Conservation (phyloP, 2,797 vertebrate species). For the Labeo calbasu region DNA sequence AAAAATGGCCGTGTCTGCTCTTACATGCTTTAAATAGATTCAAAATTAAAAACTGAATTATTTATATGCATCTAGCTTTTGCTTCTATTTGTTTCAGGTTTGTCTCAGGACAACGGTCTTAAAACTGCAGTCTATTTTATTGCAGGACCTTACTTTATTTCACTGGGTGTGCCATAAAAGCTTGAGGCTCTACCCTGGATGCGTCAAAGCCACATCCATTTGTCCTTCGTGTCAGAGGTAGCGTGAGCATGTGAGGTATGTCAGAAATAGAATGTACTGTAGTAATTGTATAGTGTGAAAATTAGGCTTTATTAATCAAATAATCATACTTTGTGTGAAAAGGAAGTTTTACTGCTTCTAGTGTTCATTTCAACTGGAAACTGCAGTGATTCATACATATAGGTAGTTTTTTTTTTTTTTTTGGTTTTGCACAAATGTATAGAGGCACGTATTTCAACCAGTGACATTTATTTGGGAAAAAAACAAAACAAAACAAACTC, state of each 20-base stretch:
- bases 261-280: not conserved
- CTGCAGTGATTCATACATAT: too few species aligned
- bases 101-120: not conserved
- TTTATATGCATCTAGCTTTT: not conserved
- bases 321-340: too few species aligned
- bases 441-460: not conserved
- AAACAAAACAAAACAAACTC: not conserved
- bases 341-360: too few species aligned
- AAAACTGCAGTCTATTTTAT: too few species aligned
- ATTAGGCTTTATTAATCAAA: too few species aligned
- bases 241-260: not conserved
- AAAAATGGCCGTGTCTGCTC: not conserved
- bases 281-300: too few species aligned
- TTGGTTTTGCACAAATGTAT: not conserved
- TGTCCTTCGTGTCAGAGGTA: not conserved
- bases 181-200: not conserved
- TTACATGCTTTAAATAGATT: not conserved
- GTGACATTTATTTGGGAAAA: not conserved
- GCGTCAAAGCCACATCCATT: not conserved
- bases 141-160: too few species aligned
- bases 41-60: not conserved
- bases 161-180: not conserved
- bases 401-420: too few species aligned
- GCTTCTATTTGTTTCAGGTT: slow-evolving; percentile 1
- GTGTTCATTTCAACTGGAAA: too few species aligned